Evolutionary conservation across 2,797 vertebrate genomes (phyloP).

Genomic region (Pangasius macronema): DNA sequence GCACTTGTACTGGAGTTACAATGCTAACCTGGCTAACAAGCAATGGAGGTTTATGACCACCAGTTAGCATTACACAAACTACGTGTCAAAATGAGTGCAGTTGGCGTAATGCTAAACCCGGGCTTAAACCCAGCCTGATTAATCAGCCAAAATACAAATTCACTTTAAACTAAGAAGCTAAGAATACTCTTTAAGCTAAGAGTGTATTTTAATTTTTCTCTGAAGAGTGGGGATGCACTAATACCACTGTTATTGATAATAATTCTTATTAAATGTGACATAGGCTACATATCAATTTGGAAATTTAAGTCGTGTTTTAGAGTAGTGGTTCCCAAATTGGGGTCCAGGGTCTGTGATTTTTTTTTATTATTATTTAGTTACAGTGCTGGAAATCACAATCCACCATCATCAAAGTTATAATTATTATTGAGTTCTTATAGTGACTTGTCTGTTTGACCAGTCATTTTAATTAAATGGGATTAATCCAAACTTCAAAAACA

Average conservation of each 20-base stretch:
- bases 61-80: not conserved
- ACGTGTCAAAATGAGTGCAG: not conserved
- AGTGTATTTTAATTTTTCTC: not conserved
- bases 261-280: not conserved
- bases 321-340: not conserved
- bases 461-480: not conserved
- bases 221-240: no score
- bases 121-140: not conserved
- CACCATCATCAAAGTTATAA: not conserved
- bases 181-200: not conserved
- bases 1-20: not conserved
- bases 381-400: not conserved
- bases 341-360: not conserved
- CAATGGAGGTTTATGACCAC: not conserved
- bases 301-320: not conserved
- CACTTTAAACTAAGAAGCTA: not conserved
- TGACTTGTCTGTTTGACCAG: not conserved
- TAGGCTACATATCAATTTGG: not conserved
- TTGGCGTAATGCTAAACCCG: not conserved
- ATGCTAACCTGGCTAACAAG: not conserved
- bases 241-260: not conserved
- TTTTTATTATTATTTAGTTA: not conserved
- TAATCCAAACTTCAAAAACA: not conserved
- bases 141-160: not conserved
- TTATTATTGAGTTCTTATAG: not conserved